Conservation (phyloP, 2,797 vertebrate genomes). For the Pseudochirops corinnae region DNA sequence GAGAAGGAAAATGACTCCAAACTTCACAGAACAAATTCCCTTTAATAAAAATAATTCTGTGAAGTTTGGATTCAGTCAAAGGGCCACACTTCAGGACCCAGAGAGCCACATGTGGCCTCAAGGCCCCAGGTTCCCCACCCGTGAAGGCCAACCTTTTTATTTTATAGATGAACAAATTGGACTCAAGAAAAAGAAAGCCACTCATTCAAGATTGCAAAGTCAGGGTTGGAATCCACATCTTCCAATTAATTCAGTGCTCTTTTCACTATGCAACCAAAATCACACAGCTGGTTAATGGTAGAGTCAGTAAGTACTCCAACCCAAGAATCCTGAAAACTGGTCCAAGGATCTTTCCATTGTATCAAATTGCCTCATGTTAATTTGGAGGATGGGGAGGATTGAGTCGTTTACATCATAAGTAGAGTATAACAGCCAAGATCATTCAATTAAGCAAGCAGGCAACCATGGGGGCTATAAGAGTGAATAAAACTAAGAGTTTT, state of each 20-base stretch:
- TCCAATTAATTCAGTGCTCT: not conserved
- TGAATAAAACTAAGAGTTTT: not conserved
- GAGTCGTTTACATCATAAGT: not conserved
- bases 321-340: not conserved
- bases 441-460: not conserved
- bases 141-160: not conserved
- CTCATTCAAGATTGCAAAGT: not conserved
- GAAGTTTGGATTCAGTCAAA: no score
- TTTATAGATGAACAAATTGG: not conserved
- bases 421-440: not conserved
- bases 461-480: not conserved
- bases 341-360: not conserved
- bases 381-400: not conserved
- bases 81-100: no score
- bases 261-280: not conserved
- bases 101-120: no score
- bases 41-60: no score
- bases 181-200: not conserved
- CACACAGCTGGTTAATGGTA: not conserved
- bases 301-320: not conserved
- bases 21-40: no score
- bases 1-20: slow-evolving; percentile 1
- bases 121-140: no score
- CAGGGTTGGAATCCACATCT: not conserved
- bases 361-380: not conserved